Evolutionary conservation across 92 coral and sea anemone genomes (phyloP).

Genomic region (Parazoanthus atlanticus): DNA sequence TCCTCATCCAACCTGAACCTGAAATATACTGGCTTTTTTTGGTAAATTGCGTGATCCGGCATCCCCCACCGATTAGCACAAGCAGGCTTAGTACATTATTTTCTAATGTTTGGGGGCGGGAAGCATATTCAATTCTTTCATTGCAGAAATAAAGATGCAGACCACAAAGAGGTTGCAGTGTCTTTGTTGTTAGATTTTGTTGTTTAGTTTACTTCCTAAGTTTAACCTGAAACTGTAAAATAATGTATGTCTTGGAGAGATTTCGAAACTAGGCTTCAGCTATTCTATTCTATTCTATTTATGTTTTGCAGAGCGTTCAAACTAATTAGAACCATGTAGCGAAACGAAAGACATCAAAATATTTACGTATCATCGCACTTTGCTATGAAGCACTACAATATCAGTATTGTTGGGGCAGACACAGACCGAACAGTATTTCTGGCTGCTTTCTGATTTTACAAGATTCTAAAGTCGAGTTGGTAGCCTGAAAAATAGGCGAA

Average conservation of each 20-base stretch:
- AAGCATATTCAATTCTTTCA: too few species aligned
- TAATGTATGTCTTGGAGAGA: too few species aligned
- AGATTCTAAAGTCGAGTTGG: neutral
- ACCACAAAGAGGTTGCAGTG: too few species aligned
- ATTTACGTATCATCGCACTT: neutral
- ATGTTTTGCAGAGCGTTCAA: too few species aligned
- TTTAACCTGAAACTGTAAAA: too few species aligned
- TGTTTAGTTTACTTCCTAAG: too few species aligned
- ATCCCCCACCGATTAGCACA: neutral
- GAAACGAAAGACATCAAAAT: conserved; percentile 4
- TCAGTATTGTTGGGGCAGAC: conserved; percentile 1
- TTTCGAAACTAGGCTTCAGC: too few species aligned
- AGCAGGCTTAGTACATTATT: neutral
- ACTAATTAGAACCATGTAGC: too few species aligned
- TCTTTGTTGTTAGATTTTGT: too few species aligned
- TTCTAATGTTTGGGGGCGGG: neutral
- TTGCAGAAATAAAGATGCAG: too few species aligned
- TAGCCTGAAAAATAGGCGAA: neutral
- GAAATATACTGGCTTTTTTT: neutral
- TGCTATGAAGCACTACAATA: neutral
- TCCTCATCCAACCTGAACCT: neutral
- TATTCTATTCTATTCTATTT: too few species aligned
- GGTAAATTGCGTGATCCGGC: neutral
- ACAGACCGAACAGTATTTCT: neutral
- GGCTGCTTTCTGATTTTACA: neutral